Conservation (phyloP, 2,797 vertebrate species). For the Phrynocephalus vlangalii region DNA sequence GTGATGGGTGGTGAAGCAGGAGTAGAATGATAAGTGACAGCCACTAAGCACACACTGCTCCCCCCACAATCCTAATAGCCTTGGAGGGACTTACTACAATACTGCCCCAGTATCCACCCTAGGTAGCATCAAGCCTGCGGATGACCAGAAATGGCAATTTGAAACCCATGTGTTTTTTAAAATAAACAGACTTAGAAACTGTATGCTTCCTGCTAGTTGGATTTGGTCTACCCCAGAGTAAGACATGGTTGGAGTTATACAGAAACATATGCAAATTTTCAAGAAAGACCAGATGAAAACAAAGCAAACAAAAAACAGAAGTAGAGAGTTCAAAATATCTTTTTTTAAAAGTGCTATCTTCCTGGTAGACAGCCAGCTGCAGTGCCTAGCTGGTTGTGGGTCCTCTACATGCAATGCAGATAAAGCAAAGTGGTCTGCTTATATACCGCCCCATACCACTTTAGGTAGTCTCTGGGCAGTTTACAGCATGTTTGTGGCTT, state of each 20-base stretch:
- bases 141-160: too few relatives aligned
- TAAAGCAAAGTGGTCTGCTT: too few relatives aligned
- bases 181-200: neutral
- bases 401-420: neutral
- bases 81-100: neutral
- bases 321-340: constrained; percentile 6
- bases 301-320: constrained; percentile 38
- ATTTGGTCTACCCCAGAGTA: too few relatives aligned
- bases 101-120: too few relatives aligned
- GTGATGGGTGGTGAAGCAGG: neutral
- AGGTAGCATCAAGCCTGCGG: too few relatives aligned
- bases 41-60: neutral
- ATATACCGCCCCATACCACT: too few relatives aligned
- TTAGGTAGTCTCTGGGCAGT: too few relatives aligned
- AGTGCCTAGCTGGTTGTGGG: neutral
- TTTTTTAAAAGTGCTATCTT: neutral
- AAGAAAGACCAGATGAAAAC: constrained; percentile 3
- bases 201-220: too few relatives aligned
- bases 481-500: neutral
- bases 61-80: neutral
- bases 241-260: too few relatives aligned
- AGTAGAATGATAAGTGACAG: neutral
- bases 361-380: neutral
- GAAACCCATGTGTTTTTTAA: neutral
- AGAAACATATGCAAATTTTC: too few relatives aligned